Percentiles rank a stretch among this genome's conserved stretches.
phyloP scores from a whole-genome alignment of 2,888 invertebrate species.

The Protodeltote pygarga region DNA sequence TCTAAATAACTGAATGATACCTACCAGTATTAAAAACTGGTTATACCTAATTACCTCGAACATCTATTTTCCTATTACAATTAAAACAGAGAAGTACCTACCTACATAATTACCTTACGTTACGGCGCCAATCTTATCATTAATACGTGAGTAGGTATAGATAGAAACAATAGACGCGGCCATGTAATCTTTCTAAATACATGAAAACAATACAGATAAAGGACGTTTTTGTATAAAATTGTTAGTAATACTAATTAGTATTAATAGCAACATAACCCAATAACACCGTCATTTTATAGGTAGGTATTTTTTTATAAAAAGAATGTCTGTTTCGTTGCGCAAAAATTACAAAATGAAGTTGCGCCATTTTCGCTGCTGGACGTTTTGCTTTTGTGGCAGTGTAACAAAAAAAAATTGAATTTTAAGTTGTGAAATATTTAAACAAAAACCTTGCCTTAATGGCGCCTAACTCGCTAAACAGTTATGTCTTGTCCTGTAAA shows the following conservation, averaged over 20 bases:
- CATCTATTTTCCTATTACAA: slow-evolving; percentile 18
- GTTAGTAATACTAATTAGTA: not conserved
- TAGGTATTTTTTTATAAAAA: no score
- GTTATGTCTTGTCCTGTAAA: no score
- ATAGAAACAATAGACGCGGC: slow-evolving; percentile 26
- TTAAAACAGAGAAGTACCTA: slow-evolving; percentile 25
- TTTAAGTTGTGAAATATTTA: not conserved
- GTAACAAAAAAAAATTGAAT: not conserved
- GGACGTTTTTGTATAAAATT: slow-evolving; percentile 1
- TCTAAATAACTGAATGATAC: no score
- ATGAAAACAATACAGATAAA: slow-evolving; percentile 33
- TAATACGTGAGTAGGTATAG: slow-evolving; percentile 36
- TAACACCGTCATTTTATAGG: not conserved
- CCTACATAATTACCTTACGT: not conserved
- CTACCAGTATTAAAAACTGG: no score
- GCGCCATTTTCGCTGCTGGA: slow-evolving; percentile 10
- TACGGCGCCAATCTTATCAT: slow-evolving; percentile 25
- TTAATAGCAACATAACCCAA: not conserved
- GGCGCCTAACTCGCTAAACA: no score
- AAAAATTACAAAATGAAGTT: slow-evolving; percentile 15
- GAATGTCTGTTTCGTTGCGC: not conserved
- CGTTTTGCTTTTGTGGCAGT: not conserved
- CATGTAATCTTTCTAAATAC: slow-evolving; percentile 28
- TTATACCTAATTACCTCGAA: slow-evolving; percentile 2
- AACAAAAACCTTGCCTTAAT: not conserved